Base-by-base conservation (phyloP, 35 echinoderm and acorn worm genomes). In the Lytechinus pictus region DNA sequence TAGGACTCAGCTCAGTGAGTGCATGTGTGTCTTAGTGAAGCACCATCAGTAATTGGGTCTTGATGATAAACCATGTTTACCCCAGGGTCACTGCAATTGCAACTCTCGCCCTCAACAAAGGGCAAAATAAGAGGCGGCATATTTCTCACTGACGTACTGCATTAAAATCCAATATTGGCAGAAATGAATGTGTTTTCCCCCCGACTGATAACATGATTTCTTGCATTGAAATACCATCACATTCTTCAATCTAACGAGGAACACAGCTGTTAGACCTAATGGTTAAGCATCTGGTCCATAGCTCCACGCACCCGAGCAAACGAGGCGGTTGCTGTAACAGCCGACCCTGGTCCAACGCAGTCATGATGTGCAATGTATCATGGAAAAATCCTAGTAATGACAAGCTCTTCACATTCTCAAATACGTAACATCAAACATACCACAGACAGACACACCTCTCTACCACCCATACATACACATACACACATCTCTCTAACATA, bases 1-100 rank as follows among this genome's bases (percentile, higher is more conserved):
- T 16, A 93, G 9, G 92, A 57, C 92, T 57, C 27, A 27, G 92
- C 92, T 93, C 92, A 93, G 92, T 93, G 92, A 93, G 92, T 93
- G 92, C 53, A 93, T 93, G 92, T 93, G 92, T 93, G 92, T 93
- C 92, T 93, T 93, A 93, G 92, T 54, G 92, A 93, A 93, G 92
- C 92, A 93, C 92, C 92, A 93, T 93, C 92, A 93, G 88, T 90
- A 12, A 90, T 79, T 14, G n/a, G 66, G 66, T 79, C 66, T 7
- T 79, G 66, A 79, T 79, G 66, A 79, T 79, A 79, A 79, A 79
- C 66, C 19, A 79, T 79, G 66, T 79, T 24, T 24, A 79, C 21
- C 66, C 66, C 66, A 79, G 5, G 19, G 66, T 24, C n/a, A 58
- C 56, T 58, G 56, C 12, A 24, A 5, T 79, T 3, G 66, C 66